Conservation (phyloP, 2,113 vertebrate species). For the Cavia aperea region DNA sequence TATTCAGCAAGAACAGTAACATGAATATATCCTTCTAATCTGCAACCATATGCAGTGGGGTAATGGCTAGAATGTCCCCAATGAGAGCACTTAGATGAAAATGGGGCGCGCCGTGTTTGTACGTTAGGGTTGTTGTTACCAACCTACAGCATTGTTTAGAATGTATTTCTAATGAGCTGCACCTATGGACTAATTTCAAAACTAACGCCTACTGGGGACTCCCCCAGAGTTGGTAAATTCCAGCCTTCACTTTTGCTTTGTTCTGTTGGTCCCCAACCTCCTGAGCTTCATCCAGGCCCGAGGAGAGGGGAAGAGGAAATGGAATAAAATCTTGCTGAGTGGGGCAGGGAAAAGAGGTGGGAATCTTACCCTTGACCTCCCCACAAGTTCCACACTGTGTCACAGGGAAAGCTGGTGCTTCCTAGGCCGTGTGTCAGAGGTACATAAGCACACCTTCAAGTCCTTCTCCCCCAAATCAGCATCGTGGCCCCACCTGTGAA, state of each 20-base stretch:
- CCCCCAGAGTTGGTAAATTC: background rate
- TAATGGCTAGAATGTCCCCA: background rate
- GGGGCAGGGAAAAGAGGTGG: no score
- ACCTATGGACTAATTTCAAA: background rate
- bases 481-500: background rate
- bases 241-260: slow-evolving; percentile 9
- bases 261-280: background rate
- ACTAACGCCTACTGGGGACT: background rate
- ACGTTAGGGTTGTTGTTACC: background rate
- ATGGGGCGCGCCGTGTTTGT: background rate
- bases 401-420: background rate
- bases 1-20: background rate
- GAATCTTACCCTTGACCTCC: background rate
- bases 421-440: background rate
- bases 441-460: background rate
- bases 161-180: background rate
- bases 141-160: background rate
- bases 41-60: background rate
- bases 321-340: background rate
- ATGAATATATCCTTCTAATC: background rate
- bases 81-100: background rate
- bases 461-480: background rate
- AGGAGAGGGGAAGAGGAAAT: background rate
- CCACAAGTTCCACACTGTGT: background rate
- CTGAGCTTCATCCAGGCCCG: background rate